Evolutionary conservation across 2,797 vertebrate genomes (phyloP).

Genomic region (Synanceia verrucosa): DNA sequence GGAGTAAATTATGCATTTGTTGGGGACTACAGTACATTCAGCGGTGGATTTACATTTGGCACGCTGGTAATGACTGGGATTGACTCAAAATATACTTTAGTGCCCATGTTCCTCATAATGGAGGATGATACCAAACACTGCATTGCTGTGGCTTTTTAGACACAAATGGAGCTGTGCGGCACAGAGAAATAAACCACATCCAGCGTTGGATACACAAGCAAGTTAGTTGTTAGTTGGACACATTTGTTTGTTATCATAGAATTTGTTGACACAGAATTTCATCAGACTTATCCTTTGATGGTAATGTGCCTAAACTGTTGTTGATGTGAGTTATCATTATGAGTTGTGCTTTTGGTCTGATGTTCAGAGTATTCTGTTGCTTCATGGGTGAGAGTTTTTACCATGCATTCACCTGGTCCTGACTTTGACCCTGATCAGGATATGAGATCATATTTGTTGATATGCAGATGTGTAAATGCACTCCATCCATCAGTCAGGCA

Average conservation of each 20-base stretch:
- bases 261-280: not conserved
- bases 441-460: constrained; percentile 25
- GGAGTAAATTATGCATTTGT: not conserved
- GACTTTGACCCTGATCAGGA: not conserved
- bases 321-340: not conserved
- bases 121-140: not conserved
- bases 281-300: not conserved
- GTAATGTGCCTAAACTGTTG: not conserved
- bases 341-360: not conserved
- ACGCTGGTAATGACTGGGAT: not conserved
- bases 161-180: not conserved
- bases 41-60: not conserved
- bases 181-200: not conserved
- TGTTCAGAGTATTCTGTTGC: not conserved
- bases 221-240: too few species aligned
- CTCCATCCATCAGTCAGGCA: constrained; percentile 39
- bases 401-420: not conserved
- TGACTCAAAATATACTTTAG: not conserved
- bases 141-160: not conserved
- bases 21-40: not conserved
- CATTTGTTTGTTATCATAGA: not conserved
- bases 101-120: not conserved
- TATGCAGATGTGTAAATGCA: constrained; percentile 22
- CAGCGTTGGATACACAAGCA: not conserved
- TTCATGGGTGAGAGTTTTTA: constrained; percentile 4